phyloP scores from a whole-genome alignment of 2,797 vertebrate genomes.

The Gastrophryne carolinensis region DNA sequence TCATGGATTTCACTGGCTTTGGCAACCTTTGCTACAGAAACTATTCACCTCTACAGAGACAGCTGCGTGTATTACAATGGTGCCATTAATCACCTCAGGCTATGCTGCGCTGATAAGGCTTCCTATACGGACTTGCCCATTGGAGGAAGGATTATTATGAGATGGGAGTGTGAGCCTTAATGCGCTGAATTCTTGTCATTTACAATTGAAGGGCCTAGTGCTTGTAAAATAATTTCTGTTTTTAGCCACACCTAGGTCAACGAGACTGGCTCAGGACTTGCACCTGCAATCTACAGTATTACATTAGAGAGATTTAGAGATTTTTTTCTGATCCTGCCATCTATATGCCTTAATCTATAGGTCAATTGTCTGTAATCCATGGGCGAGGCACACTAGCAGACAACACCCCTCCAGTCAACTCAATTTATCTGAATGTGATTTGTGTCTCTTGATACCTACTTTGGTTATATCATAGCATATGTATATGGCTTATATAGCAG shows the following conservation, averaged over 20 bases:
- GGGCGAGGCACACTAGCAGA: too few species aligned
- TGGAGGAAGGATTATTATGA: neutral
- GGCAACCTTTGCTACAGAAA: constrained; percentile 39
- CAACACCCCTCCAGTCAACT: too few species aligned
- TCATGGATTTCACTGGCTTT: constrained; percentile 40
- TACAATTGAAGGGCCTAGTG: neutral
- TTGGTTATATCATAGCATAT: too few species aligned
- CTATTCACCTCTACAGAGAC: constrained; percentile 2
- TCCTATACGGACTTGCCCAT: neutral
- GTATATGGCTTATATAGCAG: too few species aligned
- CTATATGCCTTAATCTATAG: too few species aligned
- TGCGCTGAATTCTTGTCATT: neutral
- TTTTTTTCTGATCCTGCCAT: too few species aligned
- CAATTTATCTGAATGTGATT: too few species aligned
- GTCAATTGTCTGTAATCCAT: too few species aligned
- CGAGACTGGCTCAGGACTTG: neutral
- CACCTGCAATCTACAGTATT: neutral
- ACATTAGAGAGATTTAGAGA: too few species aligned
- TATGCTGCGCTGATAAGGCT: neutral
- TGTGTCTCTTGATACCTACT: too few species aligned
- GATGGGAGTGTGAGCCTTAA: neutral
- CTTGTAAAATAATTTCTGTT: neutral
- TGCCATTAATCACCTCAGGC: constrained; percentile 23
- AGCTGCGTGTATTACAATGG: constrained; percentile 8
- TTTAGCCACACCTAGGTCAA: neutral